Evolutionary conservation across 2,888 invertebrate species (phyloP).

Genomic region (Andricus quercusramuli): DNA sequence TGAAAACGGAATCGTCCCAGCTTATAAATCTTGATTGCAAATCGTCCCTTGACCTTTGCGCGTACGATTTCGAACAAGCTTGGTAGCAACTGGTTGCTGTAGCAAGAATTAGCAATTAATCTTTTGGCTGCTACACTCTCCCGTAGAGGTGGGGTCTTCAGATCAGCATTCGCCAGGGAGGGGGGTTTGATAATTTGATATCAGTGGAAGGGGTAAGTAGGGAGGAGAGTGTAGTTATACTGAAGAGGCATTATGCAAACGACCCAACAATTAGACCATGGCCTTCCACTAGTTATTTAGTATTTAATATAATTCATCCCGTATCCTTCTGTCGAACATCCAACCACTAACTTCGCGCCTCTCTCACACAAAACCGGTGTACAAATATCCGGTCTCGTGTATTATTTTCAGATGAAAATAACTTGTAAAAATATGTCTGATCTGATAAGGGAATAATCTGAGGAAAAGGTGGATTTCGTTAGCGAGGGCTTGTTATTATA

Average conservation of each 20-base stretch:
- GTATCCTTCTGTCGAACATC: conserved; percentile 47
- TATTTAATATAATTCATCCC: conserved; percentile 65
- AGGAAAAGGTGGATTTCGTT: background rate
- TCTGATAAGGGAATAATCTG: background rate
- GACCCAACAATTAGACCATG: conserved; percentile 73
- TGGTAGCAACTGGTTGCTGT: conserved; percentile 71
- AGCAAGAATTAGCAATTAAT: conserved; percentile 73
- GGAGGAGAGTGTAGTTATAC: conserved; percentile 63
- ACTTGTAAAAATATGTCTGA: conserved; percentile 33
- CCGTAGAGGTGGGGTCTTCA: conserved; percentile 49
- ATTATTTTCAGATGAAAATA: background rate
- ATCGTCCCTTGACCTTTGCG: conserved; percentile 60
- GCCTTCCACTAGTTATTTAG: conserved; percentile 68
- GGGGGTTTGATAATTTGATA: conserved; percentile 48
- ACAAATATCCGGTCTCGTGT: conserved; percentile 27
- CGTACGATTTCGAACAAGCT: conserved; percentile 50
- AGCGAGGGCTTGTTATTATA: background rate
- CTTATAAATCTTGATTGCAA: conserved; percentile 39
- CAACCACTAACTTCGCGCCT: conserved; percentile 67
- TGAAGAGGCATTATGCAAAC: conserved; percentile 74
- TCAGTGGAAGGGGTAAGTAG: conserved; percentile 48
- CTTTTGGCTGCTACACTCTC: conserved; percentile 59
- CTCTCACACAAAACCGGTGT: conserved; percentile 45
- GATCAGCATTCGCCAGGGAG: conserved; percentile 46
- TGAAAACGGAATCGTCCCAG: conserved; percentile 3